Evolutionary conservation across 1,140 invertebrate species (phyloP).

Genomic region (Papilio polyxenes): DNA sequence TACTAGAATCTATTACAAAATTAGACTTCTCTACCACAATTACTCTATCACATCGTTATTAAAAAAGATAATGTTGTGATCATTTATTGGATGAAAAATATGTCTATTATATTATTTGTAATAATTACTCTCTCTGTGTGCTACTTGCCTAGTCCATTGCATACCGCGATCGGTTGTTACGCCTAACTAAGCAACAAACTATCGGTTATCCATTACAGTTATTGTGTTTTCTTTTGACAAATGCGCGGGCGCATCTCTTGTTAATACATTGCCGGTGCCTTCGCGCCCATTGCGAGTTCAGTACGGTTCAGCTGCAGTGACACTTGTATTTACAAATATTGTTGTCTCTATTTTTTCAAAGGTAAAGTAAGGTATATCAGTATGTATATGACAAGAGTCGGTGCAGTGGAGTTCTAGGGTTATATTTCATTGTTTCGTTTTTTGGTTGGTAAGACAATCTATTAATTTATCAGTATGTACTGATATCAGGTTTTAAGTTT

Average conservation of each 20-base stretch:
- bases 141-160: conserved; percentile 42
- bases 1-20: no score
- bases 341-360: background rate
- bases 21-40: no score
- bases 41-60: no score
- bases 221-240: conserved; percentile 75
- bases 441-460: conserved; percentile 29
- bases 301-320: background rate
- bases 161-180: conserved; percentile 55
- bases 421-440: conserved; percentile 58
- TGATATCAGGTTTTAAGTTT: conserved; percentile 10
- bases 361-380: background rate
- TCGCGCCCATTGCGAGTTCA: conserved; percentile 57
- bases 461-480: conserved; percentile 23
- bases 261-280: conserved; percentile 55
- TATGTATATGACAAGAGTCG: background rate
- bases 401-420: conserved; percentile 2
- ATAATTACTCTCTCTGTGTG: conserved; percentile 40
- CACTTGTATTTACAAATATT: background rate
- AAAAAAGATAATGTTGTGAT: no score
- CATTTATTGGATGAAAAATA: no score
- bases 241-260: conserved; percentile 59
- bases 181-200: conserved; percentile 70
- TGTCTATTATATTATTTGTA: background rate
- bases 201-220: conserved; percentile 73